Conservation (phyloP, 2,888 invertebrate genomes). For the Hirtodrosophila histrioides region DNA sequence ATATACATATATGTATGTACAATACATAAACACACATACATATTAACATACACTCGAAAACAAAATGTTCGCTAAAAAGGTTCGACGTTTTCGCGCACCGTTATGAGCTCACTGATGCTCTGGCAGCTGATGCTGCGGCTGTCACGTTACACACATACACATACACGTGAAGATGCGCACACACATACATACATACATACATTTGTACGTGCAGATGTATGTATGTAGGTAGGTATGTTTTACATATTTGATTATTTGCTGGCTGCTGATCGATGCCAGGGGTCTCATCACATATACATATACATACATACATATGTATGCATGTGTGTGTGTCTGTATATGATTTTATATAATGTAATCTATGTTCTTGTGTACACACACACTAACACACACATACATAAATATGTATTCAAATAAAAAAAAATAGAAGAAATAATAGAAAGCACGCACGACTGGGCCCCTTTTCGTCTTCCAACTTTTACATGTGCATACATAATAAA, state of each 20-base stretch:
- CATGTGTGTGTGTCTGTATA: not conserved
- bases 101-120: slow-evolving; percentile 61
- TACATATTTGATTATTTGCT: slow-evolving; percentile 31
- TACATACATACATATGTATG: slow-evolving; percentile 15
- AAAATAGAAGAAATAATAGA: slow-evolving; percentile 34
- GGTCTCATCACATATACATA: slow-evolving; percentile 32
- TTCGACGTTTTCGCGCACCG: slow-evolving; percentile 54
- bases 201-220: slow-evolving; percentile 2
- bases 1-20: not conserved
- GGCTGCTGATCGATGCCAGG: slow-evolving; percentile 22
- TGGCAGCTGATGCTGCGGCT: slow-evolving; percentile 61
- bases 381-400: slow-evolving; percentile 3
- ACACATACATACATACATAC: not conserved
- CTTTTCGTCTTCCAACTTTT: slow-evolving; percentile 13
- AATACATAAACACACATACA: not conserved
- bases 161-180: slow-evolving; percentile 12
- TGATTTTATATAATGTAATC: not conserved
- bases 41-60: slow-evolving; percentile 16
- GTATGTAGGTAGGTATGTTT: not conserved
- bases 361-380: slow-evolving; percentile 7
- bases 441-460: slow-evolving; percentile 25
- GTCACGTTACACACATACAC: slow-evolving; percentile 47
- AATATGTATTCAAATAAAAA: slow-evolving; percentile 11
- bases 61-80: slow-evolving; percentile 27
- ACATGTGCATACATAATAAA: slow-evolving; percentile 24